Evolutionary conservation across 2,113 vertebrate species (phyloP).

Genomic region (Halcyon malimbica): DNA sequence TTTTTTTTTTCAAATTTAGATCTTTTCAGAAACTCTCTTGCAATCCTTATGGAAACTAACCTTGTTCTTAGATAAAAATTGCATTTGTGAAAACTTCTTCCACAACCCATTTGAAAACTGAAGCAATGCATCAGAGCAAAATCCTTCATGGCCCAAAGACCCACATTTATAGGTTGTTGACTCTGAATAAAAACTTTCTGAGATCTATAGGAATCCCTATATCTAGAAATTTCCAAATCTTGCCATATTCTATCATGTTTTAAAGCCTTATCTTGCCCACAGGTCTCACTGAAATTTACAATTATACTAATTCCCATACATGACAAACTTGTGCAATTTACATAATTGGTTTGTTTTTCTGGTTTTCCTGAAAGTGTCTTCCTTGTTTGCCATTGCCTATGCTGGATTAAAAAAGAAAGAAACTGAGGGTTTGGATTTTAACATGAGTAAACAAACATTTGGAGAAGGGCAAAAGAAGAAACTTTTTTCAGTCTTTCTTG

Average conservation of each 20-base stretch:
- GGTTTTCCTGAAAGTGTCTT: neutral
- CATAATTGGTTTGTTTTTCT: neutral
- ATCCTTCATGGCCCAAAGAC: neutral
- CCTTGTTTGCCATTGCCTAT: neutral
- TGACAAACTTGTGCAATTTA: neutral
- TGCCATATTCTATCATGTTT: neutral
- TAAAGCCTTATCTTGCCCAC: neutral
- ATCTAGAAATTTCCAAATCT: neutral
- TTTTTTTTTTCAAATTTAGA: neutral
- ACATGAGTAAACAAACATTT: neutral
- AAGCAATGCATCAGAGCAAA: neutral
- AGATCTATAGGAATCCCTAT: neutral
- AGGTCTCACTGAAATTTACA: neutral
- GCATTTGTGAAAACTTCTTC: neutral
- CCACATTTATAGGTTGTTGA: neutral
- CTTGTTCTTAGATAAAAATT: neutral
- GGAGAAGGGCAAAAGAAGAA: neutral
- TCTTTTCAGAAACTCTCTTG: neutral
- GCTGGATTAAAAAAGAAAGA: neutral
- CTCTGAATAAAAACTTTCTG: neutral
- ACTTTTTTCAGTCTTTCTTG: rapidly evolving
- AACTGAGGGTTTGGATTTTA: neutral
- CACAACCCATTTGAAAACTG: neutral
- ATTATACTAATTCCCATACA: neutral
- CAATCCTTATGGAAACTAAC: neutral